Evolutionary conservation across 2,797 vertebrate genomes (phyloP).

Genomic region (Rhinophrynus dorsalis): DNA sequence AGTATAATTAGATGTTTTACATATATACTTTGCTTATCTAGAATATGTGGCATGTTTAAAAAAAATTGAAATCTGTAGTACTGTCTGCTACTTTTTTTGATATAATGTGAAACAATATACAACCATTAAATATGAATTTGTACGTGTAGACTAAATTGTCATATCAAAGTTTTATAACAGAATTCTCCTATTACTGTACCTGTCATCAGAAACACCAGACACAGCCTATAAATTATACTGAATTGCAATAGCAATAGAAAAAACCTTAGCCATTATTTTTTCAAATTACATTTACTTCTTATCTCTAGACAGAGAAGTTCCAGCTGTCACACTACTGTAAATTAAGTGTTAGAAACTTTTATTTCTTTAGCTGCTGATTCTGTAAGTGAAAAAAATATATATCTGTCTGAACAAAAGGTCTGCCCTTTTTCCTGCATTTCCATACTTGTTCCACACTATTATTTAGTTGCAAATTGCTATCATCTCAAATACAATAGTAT

Average conservation of each 20-base stretch:
- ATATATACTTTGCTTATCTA: slow-evolving; percentile 26
- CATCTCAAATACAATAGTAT: slow-evolving; percentile 27
- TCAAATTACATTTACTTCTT: slow-evolving; percentile 48
- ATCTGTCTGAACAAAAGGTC: slow-evolving; percentile 49
- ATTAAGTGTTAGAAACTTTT: slow-evolving; percentile 53
- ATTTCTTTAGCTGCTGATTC: slow-evolving; percentile 49
- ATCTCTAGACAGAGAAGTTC: slow-evolving; percentile 50
- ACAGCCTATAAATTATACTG: slow-evolving; percentile 50
- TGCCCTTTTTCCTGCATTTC: slow-evolving; percentile 14
- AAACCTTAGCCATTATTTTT: slow-evolving; percentile 55
- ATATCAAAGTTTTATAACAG: slow-evolving; percentile 45
- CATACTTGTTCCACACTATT: slow-evolving; percentile 14
- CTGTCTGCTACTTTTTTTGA: slow-evolving; percentile 35
- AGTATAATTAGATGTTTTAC: slow-evolving; percentile 18
- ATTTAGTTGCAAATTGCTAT: slow-evolving; percentile 25
- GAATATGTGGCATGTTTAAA: slow-evolving; percentile 26
- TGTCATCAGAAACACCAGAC: slow-evolving; percentile 50
- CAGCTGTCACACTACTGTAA: slow-evolving; percentile 50
- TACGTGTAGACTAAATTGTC: slow-evolving; percentile 40
- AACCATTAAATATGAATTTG: slow-evolving; percentile 49
- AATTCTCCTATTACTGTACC: slow-evolving; percentile 52
- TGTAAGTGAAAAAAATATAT: slow-evolving; percentile 46
- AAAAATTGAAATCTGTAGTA: slow-evolving; percentile 9
- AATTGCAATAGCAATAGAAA: slow-evolving; percentile 55
- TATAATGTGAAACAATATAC: slow-evolving; percentile 46